phyloP scores from a whole-genome alignment of 2,888 invertebrate genomes.

The Phyllotreta cruciferae region DNA sequence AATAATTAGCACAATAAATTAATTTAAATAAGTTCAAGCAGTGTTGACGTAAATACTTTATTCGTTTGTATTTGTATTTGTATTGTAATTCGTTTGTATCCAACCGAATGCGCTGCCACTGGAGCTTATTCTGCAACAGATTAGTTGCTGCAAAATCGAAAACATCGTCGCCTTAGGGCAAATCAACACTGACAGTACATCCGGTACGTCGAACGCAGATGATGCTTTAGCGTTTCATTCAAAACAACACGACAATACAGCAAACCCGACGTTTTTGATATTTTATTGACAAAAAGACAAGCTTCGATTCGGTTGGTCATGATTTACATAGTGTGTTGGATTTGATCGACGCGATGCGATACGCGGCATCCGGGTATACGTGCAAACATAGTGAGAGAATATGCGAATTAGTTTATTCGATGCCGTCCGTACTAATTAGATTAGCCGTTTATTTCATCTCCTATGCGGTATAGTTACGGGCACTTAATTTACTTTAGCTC shows the following conservation, averaged over 20 bases:
- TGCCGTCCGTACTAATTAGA: not conserved
- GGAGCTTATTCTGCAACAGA: conserved; percentile 26
- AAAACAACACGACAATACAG: conserved; percentile 47
- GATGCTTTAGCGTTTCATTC: conserved; percentile 47
- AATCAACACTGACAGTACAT: conserved; percentile 55
- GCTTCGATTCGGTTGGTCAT: conserved; percentile 36
- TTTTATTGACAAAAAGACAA: conserved; percentile 44
- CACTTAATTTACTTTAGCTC: not conserved
- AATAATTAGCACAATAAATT: too few relatives aligned
- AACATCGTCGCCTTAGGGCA: conserved; percentile 50
- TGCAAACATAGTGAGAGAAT: too few relatives aligned
- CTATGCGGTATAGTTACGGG: too few relatives aligned
- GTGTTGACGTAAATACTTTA: too few relatives aligned
- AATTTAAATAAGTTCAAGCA: too few relatives aligned
- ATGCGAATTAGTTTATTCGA: not conserved
- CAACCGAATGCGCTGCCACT: too few relatives aligned
- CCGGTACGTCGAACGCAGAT: conserved; percentile 51
- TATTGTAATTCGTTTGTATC: too few relatives aligned
- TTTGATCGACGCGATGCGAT: conserved; percentile 26
- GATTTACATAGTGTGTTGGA: conserved; percentile 35
- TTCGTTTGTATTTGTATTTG: too few relatives aligned
- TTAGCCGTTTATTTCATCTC: not conserved
- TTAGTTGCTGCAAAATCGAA: conserved; percentile 43
- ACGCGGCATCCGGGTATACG: conserved; percentile 7
- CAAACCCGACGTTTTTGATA: conserved; percentile 44